Evolutionary conservation across 2,797 vertebrate genomes (phyloP).

Genomic region (Alectoris magna): DNA sequence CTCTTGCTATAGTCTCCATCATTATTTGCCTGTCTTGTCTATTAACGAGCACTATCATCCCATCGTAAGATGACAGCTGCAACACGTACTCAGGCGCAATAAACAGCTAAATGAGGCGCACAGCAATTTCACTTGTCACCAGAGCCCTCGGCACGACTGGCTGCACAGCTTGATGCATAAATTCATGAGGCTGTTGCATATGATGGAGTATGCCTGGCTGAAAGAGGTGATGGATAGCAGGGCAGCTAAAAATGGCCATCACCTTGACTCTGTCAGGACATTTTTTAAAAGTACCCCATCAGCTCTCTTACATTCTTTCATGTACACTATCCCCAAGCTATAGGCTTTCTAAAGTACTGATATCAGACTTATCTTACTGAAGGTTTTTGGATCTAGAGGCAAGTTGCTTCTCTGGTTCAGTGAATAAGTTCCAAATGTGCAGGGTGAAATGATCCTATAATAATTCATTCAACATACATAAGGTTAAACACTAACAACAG

Average conservation of each 20-base stretch:
- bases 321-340: slow-evolving; percentile 76
- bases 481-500: slow-evolving; percentile 56
- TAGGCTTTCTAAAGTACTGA: slow-evolving; percentile 59
- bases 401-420: slow-evolving; percentile 63
- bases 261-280: slow-evolving; percentile 89
- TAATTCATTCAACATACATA: slow-evolving; percentile 46
- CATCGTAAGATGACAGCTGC: slow-evolving; percentile 87
- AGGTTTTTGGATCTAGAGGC: slow-evolving; percentile 35
- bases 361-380: slow-evolving; percentile 65
- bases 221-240: slow-evolving; percentile 88
- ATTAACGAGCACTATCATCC: slow-evolving; percentile 88
- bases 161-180: slow-evolving; percentile 89
- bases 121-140: slow-evolving; percentile 89
- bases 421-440: slow-evolving; percentile 25
- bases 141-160: slow-evolving; percentile 87
- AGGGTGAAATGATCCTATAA: slow-evolving; percentile 54
- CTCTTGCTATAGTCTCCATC: slow-evolving; percentile 87
- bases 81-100: slow-evolving; percentile 88
- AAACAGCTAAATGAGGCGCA: slow-evolving; percentile 89
- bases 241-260: slow-evolving; percentile 89
- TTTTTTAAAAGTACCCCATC: slow-evolving; percentile 87
- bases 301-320: slow-evolving; percentile 82
- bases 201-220: slow-evolving; percentile 88
- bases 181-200: slow-evolving; percentile 89
- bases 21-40: slow-evolving; percentile 88